Percentiles rank a stretch among this genome's conserved stretches.
phyloP scores from a whole-genome alignment of 2,113 vertebrate species.

The Amblyopsis rosae region DNA sequence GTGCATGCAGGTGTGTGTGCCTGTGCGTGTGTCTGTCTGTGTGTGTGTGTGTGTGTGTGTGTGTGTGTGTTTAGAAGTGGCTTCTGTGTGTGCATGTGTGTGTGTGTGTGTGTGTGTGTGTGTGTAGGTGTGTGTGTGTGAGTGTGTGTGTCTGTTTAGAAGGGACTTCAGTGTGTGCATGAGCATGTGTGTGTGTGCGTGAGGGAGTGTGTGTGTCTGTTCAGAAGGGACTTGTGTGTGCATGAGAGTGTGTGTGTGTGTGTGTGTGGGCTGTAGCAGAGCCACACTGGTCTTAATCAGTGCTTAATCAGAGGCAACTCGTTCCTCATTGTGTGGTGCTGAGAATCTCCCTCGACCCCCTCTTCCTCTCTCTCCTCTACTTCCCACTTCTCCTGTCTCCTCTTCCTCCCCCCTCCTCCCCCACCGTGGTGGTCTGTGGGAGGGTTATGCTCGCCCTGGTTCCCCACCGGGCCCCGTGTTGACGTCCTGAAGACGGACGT shows the following conservation, averaged over 20 bases:
- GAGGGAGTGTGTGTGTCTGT: neutral
- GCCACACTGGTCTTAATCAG: slow-evolving; percentile 52
- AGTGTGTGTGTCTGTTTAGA: slow-evolving; percentile 20
- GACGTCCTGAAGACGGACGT: slow-evolving; percentile 33
- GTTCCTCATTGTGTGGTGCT: slow-evolving; percentile 46
- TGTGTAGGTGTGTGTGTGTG: neutral
- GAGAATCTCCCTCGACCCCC: slow-evolving; percentile 20
- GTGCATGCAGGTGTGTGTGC: slow-evolving; percentile 4
- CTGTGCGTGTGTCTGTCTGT: slow-evolving; percentile 3
- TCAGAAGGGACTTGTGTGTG: no score
- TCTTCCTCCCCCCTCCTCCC: neutral
- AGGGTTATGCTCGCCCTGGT: slow-evolving; percentile 27
- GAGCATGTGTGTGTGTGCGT: slow-evolving; percentile 1
- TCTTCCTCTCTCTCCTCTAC: slow-evolving; percentile 2
- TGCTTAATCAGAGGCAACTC: slow-evolving; percentile 60
- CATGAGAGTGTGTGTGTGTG: no score
- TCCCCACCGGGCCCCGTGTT: slow-evolving; percentile 39
- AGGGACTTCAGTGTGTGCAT: slow-evolving; percentile 33
- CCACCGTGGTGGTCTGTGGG: slow-evolving; percentile 45
- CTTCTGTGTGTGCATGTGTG: neutral
- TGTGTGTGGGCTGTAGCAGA: neutral
- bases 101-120: neutral
- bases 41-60: neutral
- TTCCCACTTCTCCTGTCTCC: neutral
- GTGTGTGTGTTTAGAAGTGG: slow-evolving; percentile 8